A percentile compares a stretch with the other conserved stretches of the same genome.
Evolutionary conservation across 2,888 invertebrate genomes (phyloP).

Genomic region (Catocala nupta): DNA sequence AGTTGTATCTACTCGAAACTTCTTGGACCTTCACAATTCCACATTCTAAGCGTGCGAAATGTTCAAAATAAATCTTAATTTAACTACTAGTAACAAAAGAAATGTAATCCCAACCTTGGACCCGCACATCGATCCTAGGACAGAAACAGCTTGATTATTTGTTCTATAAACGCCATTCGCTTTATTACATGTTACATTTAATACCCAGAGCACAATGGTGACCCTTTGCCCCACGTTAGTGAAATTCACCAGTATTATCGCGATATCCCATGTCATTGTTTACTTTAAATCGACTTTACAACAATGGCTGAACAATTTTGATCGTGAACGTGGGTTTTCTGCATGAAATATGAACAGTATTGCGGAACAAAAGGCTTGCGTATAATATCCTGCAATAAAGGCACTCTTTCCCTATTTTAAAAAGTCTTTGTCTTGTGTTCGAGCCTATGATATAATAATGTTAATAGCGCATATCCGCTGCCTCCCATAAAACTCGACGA

Average conservation of each 20-base stretch:
- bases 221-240: conserved; percentile 32
- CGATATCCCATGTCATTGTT: conserved; percentile 53
- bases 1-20: too few relatives aligned
- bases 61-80: too few relatives aligned
- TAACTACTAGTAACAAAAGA: too few relatives aligned
- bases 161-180: conserved; percentile 1
- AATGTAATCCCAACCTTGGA: too few relatives aligned
- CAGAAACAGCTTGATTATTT: not conserved
- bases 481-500: conserved; percentile 24
- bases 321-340: conserved; percentile 27
- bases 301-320: conserved; percentile 36
- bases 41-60: too few relatives aligned
- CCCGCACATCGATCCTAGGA: too few relatives aligned
- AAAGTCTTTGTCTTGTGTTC: conserved; percentile 35
- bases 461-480: conserved; percentile 27
- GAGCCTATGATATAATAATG: conserved; percentile 22
- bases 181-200: conserved; percentile 27
- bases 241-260: conserved; percentile 43
- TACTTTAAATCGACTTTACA: conserved; percentile 52
- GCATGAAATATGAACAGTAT: conserved; percentile 16
- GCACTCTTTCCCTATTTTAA: conserved; percentile 9
- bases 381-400: conserved; percentile 26
- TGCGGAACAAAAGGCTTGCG: conserved; percentile 18
- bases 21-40: too few relatives aligned
- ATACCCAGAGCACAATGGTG: conserved; percentile 42